Percentiles rank a stretch among this genome's conserved stretches.
phyloP scores from a whole-genome alignment of 64 coral and sea anemone genomes.

The Platygyra sinensis region DNA sequence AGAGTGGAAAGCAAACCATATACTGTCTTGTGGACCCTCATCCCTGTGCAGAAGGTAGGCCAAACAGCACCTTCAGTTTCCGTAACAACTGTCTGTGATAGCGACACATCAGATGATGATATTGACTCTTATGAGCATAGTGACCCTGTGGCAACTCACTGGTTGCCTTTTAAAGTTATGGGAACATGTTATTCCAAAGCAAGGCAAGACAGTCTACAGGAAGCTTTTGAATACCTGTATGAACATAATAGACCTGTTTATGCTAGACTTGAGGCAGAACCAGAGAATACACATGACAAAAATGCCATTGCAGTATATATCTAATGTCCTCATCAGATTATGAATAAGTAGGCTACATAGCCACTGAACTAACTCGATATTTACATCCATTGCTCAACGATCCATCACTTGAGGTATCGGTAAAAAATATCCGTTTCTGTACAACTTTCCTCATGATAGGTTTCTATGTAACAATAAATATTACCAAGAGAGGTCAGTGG shows the following conservation, averaged over 20 bases:
- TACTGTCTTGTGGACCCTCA: background rate
- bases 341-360: conserved; percentile 62
- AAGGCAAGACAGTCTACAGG: background rate
- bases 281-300: conserved; percentile 54
- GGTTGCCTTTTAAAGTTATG: conserved; percentile 39
- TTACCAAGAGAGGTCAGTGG: background rate
- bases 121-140: background rate
- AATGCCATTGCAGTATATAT: conserved; percentile 63
- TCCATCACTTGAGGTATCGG: background rate
- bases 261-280: conserved; percentile 43
- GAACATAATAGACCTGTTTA: conserved; percentile 54
- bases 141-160: background rate
- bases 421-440: conserved; percentile 38
- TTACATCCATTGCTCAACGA: conserved; percentile 51
- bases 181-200: conserved; percentile 14
- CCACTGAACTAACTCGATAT: conserved; percentile 63
- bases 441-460: conserved; percentile 38
- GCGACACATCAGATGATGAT: background rate
- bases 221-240: conserved; percentile 25
- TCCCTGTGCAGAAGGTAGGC: background rate
- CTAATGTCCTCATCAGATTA: background rate
- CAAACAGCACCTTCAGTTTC: background rate
- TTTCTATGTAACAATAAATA: conserved; percentile 29
- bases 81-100: background rate
- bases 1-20: background rate